Evolutionary conservation across 2,888 invertebrate species (phyloP).

Genomic region (Venusia cambrica): DNA sequence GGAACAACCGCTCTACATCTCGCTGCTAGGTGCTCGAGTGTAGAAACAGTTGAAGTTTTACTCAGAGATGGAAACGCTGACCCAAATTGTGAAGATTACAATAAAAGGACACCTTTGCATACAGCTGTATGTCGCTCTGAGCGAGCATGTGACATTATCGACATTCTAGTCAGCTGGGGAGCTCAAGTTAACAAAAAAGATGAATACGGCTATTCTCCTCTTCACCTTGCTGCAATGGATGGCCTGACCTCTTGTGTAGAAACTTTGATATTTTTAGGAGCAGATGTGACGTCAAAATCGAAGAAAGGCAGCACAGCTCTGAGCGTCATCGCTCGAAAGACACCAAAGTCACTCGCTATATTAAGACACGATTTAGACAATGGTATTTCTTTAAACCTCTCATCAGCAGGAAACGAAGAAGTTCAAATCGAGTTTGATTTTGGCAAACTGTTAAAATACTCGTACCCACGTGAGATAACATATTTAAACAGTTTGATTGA

Average conservation of each 20-base stretch:
- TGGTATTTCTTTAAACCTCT: constrained; percentile 87
- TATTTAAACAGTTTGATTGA: constrained; percentile 93
- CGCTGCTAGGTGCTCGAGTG: constrained; percentile 89
- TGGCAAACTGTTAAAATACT: constrained; percentile 89
- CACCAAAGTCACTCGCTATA: constrained; percentile 90
- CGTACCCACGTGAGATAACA: constrained; percentile 91
- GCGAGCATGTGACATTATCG: constrained; percentile 89
- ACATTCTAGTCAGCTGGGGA: constrained; percentile 88
- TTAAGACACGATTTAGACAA: constrained; percentile 89
- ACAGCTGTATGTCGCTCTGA: constrained; percentile 90
- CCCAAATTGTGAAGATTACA: constrained; percentile 89
- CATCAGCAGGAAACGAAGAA: constrained; percentile 88
- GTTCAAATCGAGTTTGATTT: constrained; percentile 91
- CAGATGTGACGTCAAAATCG: constrained; percentile 92
- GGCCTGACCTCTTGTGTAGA: constrained; percentile 92
- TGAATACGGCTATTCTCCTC: constrained; percentile 90
- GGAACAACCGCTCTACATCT: constrained; percentile 94
- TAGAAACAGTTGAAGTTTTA: constrained; percentile 89
- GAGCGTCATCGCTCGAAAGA: constrained; percentile 91
- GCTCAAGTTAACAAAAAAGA: constrained; percentile 92
- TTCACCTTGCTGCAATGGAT: constrained; percentile 92
- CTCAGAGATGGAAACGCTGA: constrained; percentile 88
- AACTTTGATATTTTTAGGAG: constrained; percentile 89
- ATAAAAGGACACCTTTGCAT: constrained; percentile 90
- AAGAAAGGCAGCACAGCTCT: constrained; percentile 92